Conservation (phyloP, 2,888 invertebrate genomes). For the Stegana nigrithorax region DNA sequence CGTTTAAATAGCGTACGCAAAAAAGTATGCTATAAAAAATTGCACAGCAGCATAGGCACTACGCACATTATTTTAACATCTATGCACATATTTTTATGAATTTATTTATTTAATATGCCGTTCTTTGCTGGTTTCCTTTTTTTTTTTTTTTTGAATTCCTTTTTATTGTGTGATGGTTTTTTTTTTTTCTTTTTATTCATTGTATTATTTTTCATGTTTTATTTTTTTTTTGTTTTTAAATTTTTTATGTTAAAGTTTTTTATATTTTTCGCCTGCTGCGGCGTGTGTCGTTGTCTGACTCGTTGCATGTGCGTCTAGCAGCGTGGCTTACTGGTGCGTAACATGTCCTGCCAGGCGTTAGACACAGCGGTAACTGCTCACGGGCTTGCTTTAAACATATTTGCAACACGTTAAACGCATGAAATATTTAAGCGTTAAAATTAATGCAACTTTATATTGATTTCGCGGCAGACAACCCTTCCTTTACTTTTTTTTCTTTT, state of each 20-base stretch:
- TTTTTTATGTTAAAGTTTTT: background rate
- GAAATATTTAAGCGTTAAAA: background rate
- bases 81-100: background rate
- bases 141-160: background rate
- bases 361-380: too few species aligned
- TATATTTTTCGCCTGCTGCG: too few species aligned
- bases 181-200: slow-evolving; percentile 4
- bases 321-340: too few species aligned
- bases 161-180: background rate
- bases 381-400: too few species aligned
- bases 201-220: background rate
- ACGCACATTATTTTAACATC: background rate
- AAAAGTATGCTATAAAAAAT: too few species aligned
- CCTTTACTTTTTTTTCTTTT: background rate
- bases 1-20: background rate
- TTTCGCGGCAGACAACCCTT: too few species aligned
- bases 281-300: too few species aligned
- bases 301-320: too few species aligned
- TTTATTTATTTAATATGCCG: background rate
- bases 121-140: too few species aligned
- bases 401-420: background rate
- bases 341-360: too few species aligned
- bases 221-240: background rate
- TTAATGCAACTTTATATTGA: too few species aligned
- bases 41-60: background rate